Percentiles rank a stretch among this genome's conserved stretches.
Conservation (phyloP, 2,888 invertebrate species). For the Drosophila flavopinicola region DNA sequence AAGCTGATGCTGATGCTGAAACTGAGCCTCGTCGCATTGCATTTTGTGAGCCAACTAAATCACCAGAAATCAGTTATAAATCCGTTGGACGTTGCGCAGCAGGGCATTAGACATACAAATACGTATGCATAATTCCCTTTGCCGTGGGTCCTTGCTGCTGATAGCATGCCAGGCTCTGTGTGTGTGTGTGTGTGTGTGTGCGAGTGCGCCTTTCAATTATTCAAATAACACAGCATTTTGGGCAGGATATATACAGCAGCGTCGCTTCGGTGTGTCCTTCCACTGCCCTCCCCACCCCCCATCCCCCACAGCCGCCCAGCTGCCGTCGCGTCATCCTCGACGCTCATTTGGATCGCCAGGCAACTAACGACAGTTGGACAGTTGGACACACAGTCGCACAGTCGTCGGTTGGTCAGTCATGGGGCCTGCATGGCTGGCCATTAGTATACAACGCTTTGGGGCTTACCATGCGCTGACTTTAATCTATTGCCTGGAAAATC, state of each 20-base stretch:
- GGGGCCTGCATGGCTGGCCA: slow-evolving; percentile 36
- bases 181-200: slow-evolving; percentile 18
- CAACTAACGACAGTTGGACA: slow-evolving; percentile 25
- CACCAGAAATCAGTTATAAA: slow-evolving; percentile 80
- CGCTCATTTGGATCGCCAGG: slow-evolving; percentile 52
- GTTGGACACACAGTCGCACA: slow-evolving; percentile 6
- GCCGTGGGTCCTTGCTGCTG: slow-evolving; percentile 49
- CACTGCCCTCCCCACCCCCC: slow-evolving; percentile 31
- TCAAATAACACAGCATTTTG: slow-evolving; percentile 70
- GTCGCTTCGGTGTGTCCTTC: slow-evolving; percentile 16
- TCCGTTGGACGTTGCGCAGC: slow-evolving; percentile 58
- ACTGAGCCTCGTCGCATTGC: slow-evolving; percentile 59
- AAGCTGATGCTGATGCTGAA: slow-evolving; percentile 8
- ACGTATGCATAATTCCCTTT: slow-evolving; percentile 81
- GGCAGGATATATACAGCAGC: slow-evolving; percentile 20
- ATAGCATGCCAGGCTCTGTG: slow-evolving; percentile 44
- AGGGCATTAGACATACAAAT: slow-evolving; percentile 75
- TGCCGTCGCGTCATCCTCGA: slow-evolving; percentile 38
- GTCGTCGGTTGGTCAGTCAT: slow-evolving; percentile 28
- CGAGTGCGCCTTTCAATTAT: slow-evolving; percentile 68
- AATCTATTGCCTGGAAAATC: slow-evolving; percentile 54
- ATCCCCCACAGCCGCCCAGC: slow-evolving; percentile 27
- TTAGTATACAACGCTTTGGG: slow-evolving; percentile 51
- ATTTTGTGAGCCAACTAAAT: slow-evolving; percentile 70
- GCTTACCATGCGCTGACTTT: slow-evolving; percentile 52